A percentile compares a stretch with the other conserved stretches of the same genome.
phyloP scores from a whole-genome alignment of 2,113 vertebrate genomes.

The Meleagris gallopavo region DNA sequence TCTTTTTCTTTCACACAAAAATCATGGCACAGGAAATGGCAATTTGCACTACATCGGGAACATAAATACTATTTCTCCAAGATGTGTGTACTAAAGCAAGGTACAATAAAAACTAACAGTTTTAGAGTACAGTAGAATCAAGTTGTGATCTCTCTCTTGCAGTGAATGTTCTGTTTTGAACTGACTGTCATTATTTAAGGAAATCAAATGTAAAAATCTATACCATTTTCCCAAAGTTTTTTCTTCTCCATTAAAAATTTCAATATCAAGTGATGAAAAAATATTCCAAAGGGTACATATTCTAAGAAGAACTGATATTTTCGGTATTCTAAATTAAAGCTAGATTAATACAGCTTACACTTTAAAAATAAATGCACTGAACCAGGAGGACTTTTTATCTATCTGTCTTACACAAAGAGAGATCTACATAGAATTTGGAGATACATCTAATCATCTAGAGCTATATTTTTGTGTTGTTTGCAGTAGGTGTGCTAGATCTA shows the following conservation, averaged over 20 bases:
- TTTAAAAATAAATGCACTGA: not conserved
- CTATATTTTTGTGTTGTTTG: not conserved
- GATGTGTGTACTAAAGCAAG: not conserved
- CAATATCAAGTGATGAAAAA: not conserved
- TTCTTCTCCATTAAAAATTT: not conserved
- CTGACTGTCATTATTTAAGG: not conserved
- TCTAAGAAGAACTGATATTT: not conserved
- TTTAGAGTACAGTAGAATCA: not conserved
- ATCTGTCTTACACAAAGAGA: not conserved
- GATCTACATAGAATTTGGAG: not conserved
- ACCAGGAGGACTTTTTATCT: not conserved
- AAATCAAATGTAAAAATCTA: slow-evolving; percentile 3
- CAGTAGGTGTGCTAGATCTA: not conserved
- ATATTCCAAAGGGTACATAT: not conserved
- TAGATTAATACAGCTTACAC: not conserved
- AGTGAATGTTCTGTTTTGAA: not conserved
- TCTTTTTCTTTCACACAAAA: not conserved
- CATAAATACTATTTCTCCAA: not conserved
- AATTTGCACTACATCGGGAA: not conserved
- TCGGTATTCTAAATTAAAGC: not conserved
- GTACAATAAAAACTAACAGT: not conserved
- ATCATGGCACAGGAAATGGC: not conserved
- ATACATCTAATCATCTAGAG: not conserved
- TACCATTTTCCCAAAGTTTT: not conserved
- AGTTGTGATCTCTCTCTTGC: not conserved